Percentiles rank a stretch among this genome's conserved stretches.
These are phyloP conservation scores for Donacobius atricapilla DNA, from an alignment of 2,113 vertebrate genomes.

Conservation along the genomic window DNA sequence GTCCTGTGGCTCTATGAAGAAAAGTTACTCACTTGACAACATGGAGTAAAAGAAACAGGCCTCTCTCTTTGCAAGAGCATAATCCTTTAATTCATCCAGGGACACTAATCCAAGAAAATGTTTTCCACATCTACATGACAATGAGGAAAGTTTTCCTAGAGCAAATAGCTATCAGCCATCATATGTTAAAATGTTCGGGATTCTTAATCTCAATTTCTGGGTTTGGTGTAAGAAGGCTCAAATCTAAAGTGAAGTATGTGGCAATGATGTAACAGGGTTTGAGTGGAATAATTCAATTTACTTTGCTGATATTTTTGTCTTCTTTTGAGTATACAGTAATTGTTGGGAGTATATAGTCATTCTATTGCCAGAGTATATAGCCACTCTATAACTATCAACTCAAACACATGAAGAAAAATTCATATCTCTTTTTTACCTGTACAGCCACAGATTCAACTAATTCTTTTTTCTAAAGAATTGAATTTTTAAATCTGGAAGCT, in stretches of 20 bases:
- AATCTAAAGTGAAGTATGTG: not conserved
- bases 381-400: not conserved
- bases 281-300: not conserved
- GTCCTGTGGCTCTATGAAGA: not conserved
- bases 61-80: not conserved
- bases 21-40: not conserved
- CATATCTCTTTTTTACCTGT: not conserved
- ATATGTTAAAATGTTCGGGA: not conserved
- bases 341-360: not conserved
- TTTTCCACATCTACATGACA: not conserved
- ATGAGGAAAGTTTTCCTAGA: not conserved
- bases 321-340: not conserved
- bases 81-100: not conserved
- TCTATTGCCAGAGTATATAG: not conserved
- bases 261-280: not conserved
- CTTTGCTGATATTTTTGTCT: not conserved
- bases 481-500: not conserved
- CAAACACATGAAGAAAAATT: not conserved
- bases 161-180: rapidly evolving
- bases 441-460: not conserved
- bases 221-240: not conserved
- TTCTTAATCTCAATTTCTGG: not conserved
- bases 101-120: not conserved
- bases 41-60: not conserved
- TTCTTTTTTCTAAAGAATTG: not conserved